These are phyloP conservation scores for Megaceryle alcyon DNA, from an alignment of 2,797 vertebrate species.

Conservation along the genomic window DNA sequence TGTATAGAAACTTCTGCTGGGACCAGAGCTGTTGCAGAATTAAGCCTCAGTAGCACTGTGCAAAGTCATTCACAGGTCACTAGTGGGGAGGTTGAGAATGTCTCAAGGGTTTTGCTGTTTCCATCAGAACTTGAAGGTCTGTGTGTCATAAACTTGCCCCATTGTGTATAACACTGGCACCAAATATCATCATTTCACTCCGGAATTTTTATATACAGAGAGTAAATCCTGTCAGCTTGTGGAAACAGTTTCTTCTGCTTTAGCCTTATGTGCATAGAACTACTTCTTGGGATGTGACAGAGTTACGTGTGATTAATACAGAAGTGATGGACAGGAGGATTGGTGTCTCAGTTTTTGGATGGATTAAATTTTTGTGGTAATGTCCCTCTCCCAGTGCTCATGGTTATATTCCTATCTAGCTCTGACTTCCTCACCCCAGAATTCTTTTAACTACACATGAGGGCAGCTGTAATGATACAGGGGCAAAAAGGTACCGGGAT, in stretches of 20 bases:
- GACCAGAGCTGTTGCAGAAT: not conserved
- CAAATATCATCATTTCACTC: not conserved
- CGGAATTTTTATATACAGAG: not conserved
- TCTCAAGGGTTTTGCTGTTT: not conserved
- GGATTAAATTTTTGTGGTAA: not conserved
- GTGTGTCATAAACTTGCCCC: not conserved
- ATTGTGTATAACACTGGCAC: rapidly evolving
- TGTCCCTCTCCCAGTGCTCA: not conserved
- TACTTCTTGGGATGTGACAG: not conserved
- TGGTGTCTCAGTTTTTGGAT: not conserved
- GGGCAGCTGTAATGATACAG: not conserved
- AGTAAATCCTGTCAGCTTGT: not conserved
- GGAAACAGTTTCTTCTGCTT: not conserved
- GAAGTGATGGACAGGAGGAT: not conserved
- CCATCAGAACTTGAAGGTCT: not conserved
- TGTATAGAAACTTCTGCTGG: not conserved
- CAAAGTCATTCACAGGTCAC: not conserved
- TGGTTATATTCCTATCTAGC: not conserved
- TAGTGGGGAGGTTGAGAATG: not conserved
- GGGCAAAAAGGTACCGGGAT: not conserved
- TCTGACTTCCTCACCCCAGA: not conserved
- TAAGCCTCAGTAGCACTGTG: not conserved
- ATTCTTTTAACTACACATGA: not conserved
- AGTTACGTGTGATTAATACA: rapidly evolving
- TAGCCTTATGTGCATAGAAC: not conserved